phyloP scores from a whole-genome alignment of 2,888 invertebrate species.

The Pristionchus exspectatus region DNA sequence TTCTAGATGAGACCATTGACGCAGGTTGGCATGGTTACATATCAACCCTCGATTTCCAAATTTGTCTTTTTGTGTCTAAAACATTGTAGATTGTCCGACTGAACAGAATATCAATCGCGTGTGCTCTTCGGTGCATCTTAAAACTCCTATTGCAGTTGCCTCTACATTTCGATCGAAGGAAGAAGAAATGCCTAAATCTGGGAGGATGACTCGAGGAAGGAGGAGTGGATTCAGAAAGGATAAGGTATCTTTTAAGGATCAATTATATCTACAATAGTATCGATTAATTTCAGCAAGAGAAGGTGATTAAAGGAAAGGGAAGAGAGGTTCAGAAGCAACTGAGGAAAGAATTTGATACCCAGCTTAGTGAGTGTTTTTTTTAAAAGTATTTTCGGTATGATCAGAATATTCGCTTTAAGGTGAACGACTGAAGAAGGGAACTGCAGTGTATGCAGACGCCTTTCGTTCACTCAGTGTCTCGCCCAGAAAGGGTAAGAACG shows the following conservation, averaged over 20 bases:
- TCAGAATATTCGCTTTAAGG: background rate
- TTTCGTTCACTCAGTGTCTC: background rate
- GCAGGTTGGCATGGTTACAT: background rate
- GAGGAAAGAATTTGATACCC: background rate
- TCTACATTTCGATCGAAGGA: background rate
- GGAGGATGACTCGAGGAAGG: background rate
- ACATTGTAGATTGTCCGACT: background rate
- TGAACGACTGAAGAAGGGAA: background rate
- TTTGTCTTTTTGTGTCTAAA: no score
- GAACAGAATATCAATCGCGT: background rate
- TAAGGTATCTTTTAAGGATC: background rate
- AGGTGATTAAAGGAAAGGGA: background rate
- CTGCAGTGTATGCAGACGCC: background rate
- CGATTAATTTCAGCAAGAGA: background rate
- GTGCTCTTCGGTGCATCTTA: background rate
- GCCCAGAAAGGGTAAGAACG: background rate
- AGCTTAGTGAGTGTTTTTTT: background rate
- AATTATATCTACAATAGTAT: background rate
- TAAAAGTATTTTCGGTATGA: background rate
- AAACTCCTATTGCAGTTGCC: background rate
- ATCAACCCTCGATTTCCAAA: background rate
- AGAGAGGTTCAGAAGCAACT: background rate
- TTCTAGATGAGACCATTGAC: background rate
- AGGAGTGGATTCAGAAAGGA: constrained; percentile 7
- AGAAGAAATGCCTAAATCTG: background rate